Conservation (phyloP, 2,888 invertebrate genomes). For the Tachina grossa region DNA sequence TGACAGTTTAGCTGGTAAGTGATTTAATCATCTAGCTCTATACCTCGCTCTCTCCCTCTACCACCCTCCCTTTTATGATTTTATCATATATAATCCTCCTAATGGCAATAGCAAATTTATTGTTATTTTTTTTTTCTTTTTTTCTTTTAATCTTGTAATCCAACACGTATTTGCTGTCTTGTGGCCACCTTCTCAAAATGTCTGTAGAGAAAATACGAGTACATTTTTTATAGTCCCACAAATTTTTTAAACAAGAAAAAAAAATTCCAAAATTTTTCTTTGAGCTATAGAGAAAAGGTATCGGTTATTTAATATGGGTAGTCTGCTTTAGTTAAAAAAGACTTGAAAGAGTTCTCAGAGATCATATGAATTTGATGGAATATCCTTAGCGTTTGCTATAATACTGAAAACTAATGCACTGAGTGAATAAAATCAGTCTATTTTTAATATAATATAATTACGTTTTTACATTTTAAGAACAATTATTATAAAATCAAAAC, state of each 20-base stretch:
- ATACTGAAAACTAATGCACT: no score
- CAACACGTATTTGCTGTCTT: conserved; percentile 40
- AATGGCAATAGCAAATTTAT: neutral
- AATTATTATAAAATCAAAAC: no score
- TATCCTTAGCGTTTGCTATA: no score
- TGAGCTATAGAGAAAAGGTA: neutral
- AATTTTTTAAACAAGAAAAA: neutral
- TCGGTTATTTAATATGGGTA: neutral
- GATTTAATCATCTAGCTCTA: neutral
- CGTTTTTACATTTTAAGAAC: no score
- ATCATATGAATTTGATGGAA: no score
- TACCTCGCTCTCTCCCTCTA: neutral
- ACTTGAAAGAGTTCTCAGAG: no score
- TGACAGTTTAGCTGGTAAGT: conserved; percentile 74
- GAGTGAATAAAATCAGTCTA: no score
- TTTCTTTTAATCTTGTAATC: conserved; percentile 49
- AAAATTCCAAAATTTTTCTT: neutral
- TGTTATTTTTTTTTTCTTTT: neutral
- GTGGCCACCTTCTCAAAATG: conserved; percentile 30
- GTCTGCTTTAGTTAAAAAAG: neutral
- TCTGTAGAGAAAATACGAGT: neutral
- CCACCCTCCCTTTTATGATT: neutral
- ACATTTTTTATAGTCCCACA: neutral
- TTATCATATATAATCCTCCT: neutral
- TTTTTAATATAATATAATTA: no score